Base-by-base conservation (phyloP, 2,888 invertebrate genomes). In the Glyphotaelius pellucidus region DNA sequence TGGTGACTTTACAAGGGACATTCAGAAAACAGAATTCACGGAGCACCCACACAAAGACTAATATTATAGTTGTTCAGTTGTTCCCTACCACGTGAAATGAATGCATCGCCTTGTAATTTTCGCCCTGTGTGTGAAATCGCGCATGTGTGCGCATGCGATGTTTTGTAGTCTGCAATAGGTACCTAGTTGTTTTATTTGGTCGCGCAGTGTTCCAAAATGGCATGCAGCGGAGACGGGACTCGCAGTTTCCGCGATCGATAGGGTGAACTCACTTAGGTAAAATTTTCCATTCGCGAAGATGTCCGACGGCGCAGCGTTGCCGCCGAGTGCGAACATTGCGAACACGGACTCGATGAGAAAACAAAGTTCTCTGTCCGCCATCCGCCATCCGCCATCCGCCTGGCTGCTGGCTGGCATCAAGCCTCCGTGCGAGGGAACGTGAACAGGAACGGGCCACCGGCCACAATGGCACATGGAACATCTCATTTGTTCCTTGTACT, bases 211-310 rank as follows among this genome's bases (percentile, higher is more conserved):
- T 42, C 86, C 86, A 31, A 67, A 35, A 25, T 32, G 79, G 79
- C 79, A 35, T 89, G 88, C 88, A 67, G 79, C 88, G n/a, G 88
- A 25, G 47, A 47, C 87, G 67, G 52, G 87, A 9, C 87, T 80
- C 88, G 88, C 88, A 89, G 88, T 89, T 89, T 89, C 88, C 88
- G 88, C 88, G 88, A 89, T 89, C 88, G 88, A 89, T 89, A 89
- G 88, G 88, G 88, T 89, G 88, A 89, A 67, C 88, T 38, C 85
- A 38, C 85, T 88, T 79, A 79, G 79, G 67, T 32, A 9, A 88
- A 79, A 89, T 89, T 89, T 89, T 89, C 88, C 88, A 89, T 79
- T 89, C 88, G 88, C 88, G 80, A 89, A 89, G 88, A 89, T 89
- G 88, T 79, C 88, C 88, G 88, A 89, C 88, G 88, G 88, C 79